These are phyloP conservation scores for Raja brachyura DNA, from an alignment of 2,113 vertebrate species.

Conservation along the genomic window DNA sequence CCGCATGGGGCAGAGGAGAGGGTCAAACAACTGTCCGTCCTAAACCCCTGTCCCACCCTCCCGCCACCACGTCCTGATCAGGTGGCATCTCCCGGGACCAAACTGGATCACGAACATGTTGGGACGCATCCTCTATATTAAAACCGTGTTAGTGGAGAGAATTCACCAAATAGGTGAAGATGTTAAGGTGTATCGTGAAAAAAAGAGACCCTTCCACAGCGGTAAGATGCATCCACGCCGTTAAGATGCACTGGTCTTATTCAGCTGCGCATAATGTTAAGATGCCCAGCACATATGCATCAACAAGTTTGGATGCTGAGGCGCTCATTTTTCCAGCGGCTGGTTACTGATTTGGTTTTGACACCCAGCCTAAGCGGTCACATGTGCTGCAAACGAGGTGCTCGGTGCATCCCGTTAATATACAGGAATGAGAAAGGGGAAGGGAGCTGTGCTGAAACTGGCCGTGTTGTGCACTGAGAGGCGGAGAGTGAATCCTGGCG, in stretches of 20 bases:
- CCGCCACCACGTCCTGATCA: not conserved
- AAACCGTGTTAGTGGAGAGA: no score
- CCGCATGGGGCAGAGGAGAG: no score
- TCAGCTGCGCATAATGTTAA: not conserved
- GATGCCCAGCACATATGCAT: not conserved
- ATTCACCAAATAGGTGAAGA: no score
- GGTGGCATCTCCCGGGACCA: no score
- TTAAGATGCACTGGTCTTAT: not conserved
- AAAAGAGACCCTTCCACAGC: no score
- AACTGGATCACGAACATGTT: no score
- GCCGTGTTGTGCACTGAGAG: not conserved
- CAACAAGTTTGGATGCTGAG: not conserved
- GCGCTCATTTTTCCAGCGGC: not conserved
- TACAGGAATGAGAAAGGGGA: not conserved
- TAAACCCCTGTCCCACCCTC: not conserved
- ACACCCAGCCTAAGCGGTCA: not conserved
- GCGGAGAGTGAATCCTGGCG: not conserved
- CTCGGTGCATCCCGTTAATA: no score
- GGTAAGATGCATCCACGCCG: not conserved
- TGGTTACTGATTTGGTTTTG: not conserved
- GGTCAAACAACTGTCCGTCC: not conserved
- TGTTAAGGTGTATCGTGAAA: no score
- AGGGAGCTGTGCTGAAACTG: not conserved
- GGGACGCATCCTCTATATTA: no score
- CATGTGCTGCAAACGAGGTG: not conserved